Conservation (phyloP, 2,888 invertebrate species). For the Isoperla grammatica region DNA sequence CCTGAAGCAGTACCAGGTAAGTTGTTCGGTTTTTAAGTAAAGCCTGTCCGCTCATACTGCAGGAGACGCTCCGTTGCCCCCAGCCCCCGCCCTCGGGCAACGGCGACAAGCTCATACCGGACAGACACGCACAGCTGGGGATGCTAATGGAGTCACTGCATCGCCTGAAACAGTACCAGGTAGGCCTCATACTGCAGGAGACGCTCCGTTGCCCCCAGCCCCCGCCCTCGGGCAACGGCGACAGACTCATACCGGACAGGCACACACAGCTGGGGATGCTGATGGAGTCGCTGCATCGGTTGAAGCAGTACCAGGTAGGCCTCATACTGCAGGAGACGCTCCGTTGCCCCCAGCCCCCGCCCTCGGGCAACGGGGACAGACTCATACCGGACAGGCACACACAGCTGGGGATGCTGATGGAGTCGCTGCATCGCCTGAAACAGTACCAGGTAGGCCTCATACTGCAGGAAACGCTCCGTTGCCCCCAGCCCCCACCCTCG, state of each 20-base stretch:
- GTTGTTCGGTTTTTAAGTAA: not conserved
- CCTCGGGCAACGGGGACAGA: no score
- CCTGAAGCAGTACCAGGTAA: constrained; percentile 48
- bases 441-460: constrained; percentile 46
- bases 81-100: not conserved
- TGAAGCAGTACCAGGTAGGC: constrained; percentile 49
- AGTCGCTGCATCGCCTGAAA: constrained; percentile 59
- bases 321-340: no score
- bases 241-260: constrained; percentile 38
- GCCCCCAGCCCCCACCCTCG: no score
- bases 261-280: constrained; percentile 51
- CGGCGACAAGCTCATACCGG: not conserved
- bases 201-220: constrained; percentile 54
- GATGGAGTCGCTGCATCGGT: constrained; percentile 60
- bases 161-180: no score
- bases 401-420: constrained; percentile 54
- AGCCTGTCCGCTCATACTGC: no score
- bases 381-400: constrained; percentile 42
- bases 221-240: no score
- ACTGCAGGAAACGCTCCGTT: no score
- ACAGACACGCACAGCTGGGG: not conserved
- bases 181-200: constrained; percentile 60
- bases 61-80: constrained; percentile 37
- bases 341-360: no score
- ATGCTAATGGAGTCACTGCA: no score